A percentile compares a stretch with the other conserved stretches of the same genome.
phyloP scores from a whole-genome alignment of 2,888 invertebrate genomes.

The Dolomedes plantarius region DNA sequence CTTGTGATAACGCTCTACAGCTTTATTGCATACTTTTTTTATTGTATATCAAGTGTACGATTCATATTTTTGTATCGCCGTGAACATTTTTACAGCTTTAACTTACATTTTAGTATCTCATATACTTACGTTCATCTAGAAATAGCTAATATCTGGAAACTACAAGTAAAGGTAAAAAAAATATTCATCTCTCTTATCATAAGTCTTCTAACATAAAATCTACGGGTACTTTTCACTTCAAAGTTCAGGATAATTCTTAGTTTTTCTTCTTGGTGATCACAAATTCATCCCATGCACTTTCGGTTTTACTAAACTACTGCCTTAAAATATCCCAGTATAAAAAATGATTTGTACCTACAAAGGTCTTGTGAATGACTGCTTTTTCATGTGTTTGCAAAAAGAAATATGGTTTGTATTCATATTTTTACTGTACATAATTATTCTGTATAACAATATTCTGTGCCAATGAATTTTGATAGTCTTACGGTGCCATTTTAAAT shows the following conservation, averaged over 20 bases:
- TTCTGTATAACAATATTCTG: neutral
- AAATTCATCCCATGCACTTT: neutral
- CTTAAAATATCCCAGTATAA: too few species aligned
- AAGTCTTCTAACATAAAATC: neutral
- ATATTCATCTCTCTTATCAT: neutral
- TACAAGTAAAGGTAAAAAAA: neutral
- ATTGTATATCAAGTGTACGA: neutral
- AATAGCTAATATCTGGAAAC: neutral
- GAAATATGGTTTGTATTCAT: too few species aligned
- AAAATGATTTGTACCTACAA: too few species aligned
- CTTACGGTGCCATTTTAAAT: neutral
- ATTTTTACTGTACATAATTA: neutral
- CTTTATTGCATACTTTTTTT: neutral
- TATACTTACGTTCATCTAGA: neutral
- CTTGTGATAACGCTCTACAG: conserved; percentile 40
- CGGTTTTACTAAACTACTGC: too few species aligned
- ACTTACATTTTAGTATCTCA: neutral
- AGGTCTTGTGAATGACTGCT: too few species aligned
- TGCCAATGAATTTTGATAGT: conserved; percentile 11
- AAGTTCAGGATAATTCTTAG: neutral
- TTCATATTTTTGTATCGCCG: neutral
- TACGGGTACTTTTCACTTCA: neutral
- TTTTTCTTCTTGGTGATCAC: neutral
- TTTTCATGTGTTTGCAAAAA: too few species aligned
- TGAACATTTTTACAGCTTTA: neutral